phyloP scores from a whole-genome alignment of 2,888 invertebrate species.

The Tubulanus polymorphus region DNA sequence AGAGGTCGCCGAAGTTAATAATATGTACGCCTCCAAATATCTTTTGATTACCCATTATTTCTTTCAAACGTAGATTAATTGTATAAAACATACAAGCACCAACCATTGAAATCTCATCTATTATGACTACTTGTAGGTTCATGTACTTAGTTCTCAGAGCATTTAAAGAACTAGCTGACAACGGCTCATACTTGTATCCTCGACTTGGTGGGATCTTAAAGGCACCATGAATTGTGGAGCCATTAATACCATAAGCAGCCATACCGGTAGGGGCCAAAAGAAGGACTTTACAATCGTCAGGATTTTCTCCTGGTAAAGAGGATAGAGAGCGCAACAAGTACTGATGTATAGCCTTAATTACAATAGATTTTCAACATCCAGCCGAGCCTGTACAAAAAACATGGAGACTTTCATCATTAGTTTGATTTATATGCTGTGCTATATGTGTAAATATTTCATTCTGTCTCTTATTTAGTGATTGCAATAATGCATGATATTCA shows the following conservation, averaged over 20 bases:
- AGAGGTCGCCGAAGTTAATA: constrained; percentile 22
- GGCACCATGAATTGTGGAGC: not conserved
- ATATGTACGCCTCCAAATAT: constrained; percentile 23
- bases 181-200: constrained; percentile 3
- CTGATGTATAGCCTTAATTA: not conserved
- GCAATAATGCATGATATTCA: not conserved
- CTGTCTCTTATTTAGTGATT: not conserved
- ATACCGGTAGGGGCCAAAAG: not conserved
- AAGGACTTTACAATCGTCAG: not conserved
- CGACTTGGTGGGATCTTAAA: constrained; percentile 8
- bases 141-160: too few species aligned
- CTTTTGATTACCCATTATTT: constrained; percentile 17
- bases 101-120: constrained; percentile 26
- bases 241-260: not conserved
- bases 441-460: not conserved
- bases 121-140: constrained; percentile 14
- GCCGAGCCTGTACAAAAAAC: not conserved
- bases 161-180: too few species aligned
- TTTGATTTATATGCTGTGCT: not conserved
- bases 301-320: not conserved
- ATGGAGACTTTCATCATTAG: not conserved
- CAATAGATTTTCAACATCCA: not conserved
- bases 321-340: not conserved
- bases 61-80: constrained; percentile 20
- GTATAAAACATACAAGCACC: constrained; percentile 21